Conservation (phyloP, 1,140 invertebrate species). For the Ctenoplectra terminalis region DNA sequence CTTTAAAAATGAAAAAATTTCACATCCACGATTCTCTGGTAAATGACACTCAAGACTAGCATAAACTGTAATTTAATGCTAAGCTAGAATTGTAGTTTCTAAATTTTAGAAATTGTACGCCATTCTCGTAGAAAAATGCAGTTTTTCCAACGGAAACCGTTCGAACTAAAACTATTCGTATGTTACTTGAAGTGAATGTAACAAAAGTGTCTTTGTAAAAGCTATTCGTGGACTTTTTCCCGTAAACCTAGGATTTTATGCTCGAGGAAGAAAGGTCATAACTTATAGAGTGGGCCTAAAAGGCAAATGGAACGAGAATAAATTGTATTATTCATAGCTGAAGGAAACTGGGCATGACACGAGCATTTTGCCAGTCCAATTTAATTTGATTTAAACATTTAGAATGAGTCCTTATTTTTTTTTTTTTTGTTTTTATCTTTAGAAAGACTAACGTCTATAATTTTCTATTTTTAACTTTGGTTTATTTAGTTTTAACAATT, state of each 20-base stretch:
- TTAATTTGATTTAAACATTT: not conserved
- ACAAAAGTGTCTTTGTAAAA: not conserved
- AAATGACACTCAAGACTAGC: not conserved
- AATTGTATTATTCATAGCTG: slow-evolving; percentile 14
- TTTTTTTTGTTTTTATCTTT: no score
- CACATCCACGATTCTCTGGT: not conserved
- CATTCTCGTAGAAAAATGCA: no score
- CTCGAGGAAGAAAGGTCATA: not conserved
- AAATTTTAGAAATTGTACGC: not conserved
- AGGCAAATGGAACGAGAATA: not conserved
- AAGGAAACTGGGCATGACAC: not conserved
- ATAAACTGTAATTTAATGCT: not conserved
- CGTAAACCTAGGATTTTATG: slow-evolving; percentile 12
- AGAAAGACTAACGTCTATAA: no score
- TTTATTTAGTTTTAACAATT: not conserved
- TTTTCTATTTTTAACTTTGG: not conserved
- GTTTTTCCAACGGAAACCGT: not conserved
- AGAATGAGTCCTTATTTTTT: no score
- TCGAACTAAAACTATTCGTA: not conserved
- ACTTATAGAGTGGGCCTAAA: not conserved
- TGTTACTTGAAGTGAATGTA: no score
- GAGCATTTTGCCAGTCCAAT: not conserved
- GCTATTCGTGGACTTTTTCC: not conserved
- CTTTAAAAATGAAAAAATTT: not conserved
- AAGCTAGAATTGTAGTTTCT: slow-evolving; percentile 1